phyloP scores from a whole-genome alignment of 2,888 invertebrate genomes.

The Rhaphigaster nebulosa region DNA sequence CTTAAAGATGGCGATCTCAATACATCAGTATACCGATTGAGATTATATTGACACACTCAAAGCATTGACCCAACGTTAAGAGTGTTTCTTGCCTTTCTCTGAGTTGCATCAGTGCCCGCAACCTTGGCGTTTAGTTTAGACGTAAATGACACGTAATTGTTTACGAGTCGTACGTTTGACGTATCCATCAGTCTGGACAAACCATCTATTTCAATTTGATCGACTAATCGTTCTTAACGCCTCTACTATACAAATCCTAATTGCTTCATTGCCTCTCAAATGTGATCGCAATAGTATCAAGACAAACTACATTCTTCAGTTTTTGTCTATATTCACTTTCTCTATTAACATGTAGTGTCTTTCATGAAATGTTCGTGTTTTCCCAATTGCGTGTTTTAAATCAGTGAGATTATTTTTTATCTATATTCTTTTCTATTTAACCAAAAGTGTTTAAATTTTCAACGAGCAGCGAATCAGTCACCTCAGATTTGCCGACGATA shows the following conservation, averaged over 20 bases:
- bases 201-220: constrained; percentile 30
- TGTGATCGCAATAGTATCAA: background rate
- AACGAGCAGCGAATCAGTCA: too few species aligned
- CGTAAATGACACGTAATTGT: constrained; percentile 56
- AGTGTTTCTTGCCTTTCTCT: constrained; percentile 7
- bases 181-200: constrained; percentile 13
- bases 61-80: background rate
- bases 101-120: constrained; percentile 37
- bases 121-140: constrained; percentile 51
- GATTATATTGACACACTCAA: background rate
- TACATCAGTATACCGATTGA: background rate
- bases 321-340: background rate
- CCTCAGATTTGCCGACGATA: too few species aligned
- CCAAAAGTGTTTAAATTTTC: too few species aligned
- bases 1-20: background rate
- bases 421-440: too few species aligned
- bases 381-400: too few species aligned
- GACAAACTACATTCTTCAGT: background rate
- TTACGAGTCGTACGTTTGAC: constrained; percentile 30
- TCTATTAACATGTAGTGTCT: background rate
- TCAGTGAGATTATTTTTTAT: too few species aligned
- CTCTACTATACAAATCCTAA: constrained; percentile 16
- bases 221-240: constrained; percentile 15
- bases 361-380: background rate
- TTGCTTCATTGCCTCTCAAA: background rate